Evolutionary conservation across 1,140 invertebrate genomes (phyloP), one percentile per base, ranked within the genome.

Genomic region (Ladona fulva): DNA sequence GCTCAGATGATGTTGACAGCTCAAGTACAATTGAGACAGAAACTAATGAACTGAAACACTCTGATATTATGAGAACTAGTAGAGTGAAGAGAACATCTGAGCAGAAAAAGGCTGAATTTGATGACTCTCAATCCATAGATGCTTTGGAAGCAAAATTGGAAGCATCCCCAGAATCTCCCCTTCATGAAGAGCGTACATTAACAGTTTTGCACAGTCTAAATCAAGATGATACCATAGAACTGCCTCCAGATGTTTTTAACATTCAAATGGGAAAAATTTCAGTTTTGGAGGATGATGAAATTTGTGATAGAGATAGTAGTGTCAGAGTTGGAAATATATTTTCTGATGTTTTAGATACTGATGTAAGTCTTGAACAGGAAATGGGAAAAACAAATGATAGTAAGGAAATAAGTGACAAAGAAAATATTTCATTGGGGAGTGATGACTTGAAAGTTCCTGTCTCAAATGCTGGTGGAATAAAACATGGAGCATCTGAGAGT

Each of bases 221-320:
- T 22, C 52, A 66, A 66, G 52, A 66, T 6, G 52, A 66, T 22
- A 66, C 52, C 14, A 66, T 66, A 6, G 52, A 66, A 66, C n/a
- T 66, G 77, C 79, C 81, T 73, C 82, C 81, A 52, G 81, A 81
- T 29, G 80, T 81, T 75, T 78, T 79, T 25, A 81, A 80, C 24
- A 80, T 78, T 29, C 79, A 80, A 79, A 79, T 80, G 22, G 78
- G 79, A 19, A 86, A 74, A 79, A 83, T 14, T 78, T 86, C 22
- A 80, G 83, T 22, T 74, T 86, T 1, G 52, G 78, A 78, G 66
- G 78, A 78, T 76, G 78, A 78, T 78, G 78, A 78, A 37, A 52
- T 78, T 29, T 75, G 24, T 78, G 74, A 25, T 37, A 73, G 42
- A 74, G 74, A 78, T 24, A 74, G 37, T 42, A 73, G 74, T 25